Percentiles rank a stretch among this genome's conserved stretches.
phyloP scores from a whole-genome alignment of 2,113 vertebrate genomes.

The Anser cygnoides region DNA sequence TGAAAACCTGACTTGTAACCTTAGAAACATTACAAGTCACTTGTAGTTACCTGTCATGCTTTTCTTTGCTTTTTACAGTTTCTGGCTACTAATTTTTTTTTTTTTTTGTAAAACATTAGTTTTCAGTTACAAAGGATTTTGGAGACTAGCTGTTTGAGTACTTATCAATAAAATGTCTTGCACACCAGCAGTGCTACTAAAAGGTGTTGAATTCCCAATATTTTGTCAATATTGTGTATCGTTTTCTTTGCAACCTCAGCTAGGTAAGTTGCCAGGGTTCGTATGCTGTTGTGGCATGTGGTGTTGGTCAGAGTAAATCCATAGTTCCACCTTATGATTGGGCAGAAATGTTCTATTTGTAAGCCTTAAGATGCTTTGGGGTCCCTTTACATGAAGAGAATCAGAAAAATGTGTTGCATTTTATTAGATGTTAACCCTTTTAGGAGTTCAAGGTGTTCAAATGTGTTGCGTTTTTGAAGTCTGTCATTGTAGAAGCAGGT shows the following conservation, averaged over 20 bases:
- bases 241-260: not conserved
- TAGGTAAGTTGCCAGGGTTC: not conserved
- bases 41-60: not conserved
- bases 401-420: not conserved
- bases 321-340: not conserved
- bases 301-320: not conserved
- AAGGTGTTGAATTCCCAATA: not conserved
- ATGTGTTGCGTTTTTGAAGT: not conserved
- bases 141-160: not conserved
- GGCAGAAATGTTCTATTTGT: not conserved
- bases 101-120: not conserved
- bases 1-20: not conserved
- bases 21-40: not conserved
- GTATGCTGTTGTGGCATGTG: not conserved
- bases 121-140: not conserved
- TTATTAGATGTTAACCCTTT: not conserved
- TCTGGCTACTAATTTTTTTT: not conserved
- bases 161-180: not conserved
- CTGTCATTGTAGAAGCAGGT: not conserved
- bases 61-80: not conserved
- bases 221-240: accelerated
- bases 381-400: not conserved
- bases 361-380: not conserved
- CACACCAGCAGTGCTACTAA: not conserved
- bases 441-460: not conserved